Percentiles rank a stretch among this genome's conserved stretches.
These are phyloP conservation scores for Gryllus longicercus DNA, from an alignment of 2,888 invertebrate genomes.

Conservation along the genomic window DNA sequence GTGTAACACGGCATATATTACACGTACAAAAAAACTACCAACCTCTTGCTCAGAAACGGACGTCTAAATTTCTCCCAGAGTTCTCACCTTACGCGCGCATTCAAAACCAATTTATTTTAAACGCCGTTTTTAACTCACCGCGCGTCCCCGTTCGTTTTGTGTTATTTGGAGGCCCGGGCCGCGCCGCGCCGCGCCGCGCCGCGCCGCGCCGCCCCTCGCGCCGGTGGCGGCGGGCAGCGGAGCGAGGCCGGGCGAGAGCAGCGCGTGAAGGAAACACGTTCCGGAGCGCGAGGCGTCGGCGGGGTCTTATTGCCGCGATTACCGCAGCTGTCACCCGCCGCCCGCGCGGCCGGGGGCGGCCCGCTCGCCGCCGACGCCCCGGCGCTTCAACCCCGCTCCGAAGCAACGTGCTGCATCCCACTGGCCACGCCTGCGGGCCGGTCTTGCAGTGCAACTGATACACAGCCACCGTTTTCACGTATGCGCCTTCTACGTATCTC, in stretches of 20 bases:
- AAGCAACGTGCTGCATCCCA: too few relatives aligned
- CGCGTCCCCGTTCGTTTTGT: constrained; percentile 1
- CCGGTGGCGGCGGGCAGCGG: not conserved
- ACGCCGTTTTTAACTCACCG: not conserved
- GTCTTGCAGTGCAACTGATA: too few relatives aligned
- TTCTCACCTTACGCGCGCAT: constrained; percentile 17
- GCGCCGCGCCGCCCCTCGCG: not conserved
- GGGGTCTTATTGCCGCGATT: not conserved
- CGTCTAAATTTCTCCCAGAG: constrained; percentile 6
- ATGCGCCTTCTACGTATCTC: too few relatives aligned
- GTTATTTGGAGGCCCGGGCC: not conserved
- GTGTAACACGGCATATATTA: too few relatives aligned
- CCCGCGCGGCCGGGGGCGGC: not conserved
- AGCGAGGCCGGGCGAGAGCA: not conserved
- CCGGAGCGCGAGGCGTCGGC: too few relatives aligned
- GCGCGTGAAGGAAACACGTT: not conserved
- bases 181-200: not conserved
- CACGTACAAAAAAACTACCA: not conserved
- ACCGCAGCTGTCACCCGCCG: not conserved
- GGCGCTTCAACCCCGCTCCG: too few relatives aligned
- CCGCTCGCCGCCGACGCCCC: too few relatives aligned
- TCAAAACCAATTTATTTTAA: constrained; percentile 17
- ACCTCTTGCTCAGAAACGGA: constrained; percentile 1
- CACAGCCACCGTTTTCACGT: too few relatives aligned
- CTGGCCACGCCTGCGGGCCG: too few relatives aligned